Conservation (phyloP, 2,888 invertebrate species). For the Lottia gigantea region DNA sequence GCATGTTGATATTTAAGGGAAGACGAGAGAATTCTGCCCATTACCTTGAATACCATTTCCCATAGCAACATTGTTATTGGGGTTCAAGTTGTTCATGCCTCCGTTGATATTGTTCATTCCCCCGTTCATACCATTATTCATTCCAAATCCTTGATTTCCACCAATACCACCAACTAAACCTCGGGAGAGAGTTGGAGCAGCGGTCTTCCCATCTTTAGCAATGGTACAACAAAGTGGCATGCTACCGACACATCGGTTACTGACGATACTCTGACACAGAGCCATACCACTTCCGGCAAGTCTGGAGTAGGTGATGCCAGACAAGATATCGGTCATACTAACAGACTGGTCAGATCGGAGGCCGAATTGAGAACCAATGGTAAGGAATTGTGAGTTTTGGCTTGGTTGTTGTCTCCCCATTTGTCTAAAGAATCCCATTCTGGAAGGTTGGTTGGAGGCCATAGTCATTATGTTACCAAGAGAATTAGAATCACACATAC, state of each 20-base stretch:
- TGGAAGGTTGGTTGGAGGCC: not conserved
- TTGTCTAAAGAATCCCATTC: not conserved
- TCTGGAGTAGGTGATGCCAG: not conserved
- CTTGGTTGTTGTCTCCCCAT: not conserved
- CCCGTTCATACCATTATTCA: not conserved
- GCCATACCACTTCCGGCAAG: constrained; percentile 5
- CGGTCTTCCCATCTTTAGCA: not conserved
- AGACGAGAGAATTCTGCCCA: no score
- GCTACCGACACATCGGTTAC: not conserved
- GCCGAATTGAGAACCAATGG: constrained; percentile 3
- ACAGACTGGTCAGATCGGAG: not conserved
- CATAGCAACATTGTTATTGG: no score
- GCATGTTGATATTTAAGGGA: no score
- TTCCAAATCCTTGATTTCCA: not conserved
- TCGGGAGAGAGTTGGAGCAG: not conserved
- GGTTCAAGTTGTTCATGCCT: no score
- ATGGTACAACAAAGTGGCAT: not conserved
- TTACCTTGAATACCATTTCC: no score
- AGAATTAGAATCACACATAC: constrained; percentile 7
- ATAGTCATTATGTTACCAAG: constrained; percentile 1
- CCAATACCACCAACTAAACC: not conserved
- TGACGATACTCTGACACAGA: not conserved
- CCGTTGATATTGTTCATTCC: not conserved
- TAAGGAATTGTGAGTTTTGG: not conserved
- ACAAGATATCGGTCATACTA: not conserved